phyloP scores from a whole-genome alignment of 2,888 invertebrate genomes.

The Mantis religiosa region DNA sequence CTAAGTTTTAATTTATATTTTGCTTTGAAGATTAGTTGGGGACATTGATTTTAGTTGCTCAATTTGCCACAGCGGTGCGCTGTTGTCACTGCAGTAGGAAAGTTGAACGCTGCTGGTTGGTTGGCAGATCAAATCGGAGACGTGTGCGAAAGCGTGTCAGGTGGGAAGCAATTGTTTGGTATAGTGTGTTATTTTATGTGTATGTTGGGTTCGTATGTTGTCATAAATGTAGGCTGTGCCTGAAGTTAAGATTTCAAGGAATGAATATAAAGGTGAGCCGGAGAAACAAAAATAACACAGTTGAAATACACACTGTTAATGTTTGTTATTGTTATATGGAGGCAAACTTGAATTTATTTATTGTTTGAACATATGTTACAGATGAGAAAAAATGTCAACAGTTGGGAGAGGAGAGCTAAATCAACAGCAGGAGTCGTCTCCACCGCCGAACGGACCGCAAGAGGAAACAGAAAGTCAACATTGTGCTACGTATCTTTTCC shows the following conservation, averaged over 20 bases:
- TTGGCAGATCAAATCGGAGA: slow-evolving; percentile 8
- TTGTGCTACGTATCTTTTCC: slow-evolving; percentile 39
- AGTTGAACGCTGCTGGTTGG: neutral
- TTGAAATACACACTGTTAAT: neutral
- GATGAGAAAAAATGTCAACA: slow-evolving; percentile 66
- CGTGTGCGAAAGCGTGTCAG: slow-evolving; percentile 4
- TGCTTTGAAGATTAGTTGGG: neutral
- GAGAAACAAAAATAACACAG: neutral
- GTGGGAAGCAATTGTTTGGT: neutral
- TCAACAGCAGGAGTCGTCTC: slow-evolving; percentile 30
- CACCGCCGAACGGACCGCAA: neutral
- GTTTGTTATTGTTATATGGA: neutral
- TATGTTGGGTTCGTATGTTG: neutral
- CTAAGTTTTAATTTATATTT: neutral
- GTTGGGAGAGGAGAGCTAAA: slow-evolving; percentile 55
- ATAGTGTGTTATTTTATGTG: slow-evolving; percentile 5
- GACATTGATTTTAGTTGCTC: neutral
- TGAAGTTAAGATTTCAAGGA: slow-evolving; percentile 17
- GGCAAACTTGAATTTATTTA: neutral
- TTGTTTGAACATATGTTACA: slow-evolving; percentile 40
- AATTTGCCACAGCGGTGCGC: neutral
- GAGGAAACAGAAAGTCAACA: slow-evolving; percentile 17
- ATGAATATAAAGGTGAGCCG: slow-evolving; percentile 27
- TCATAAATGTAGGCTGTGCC: slow-evolving; percentile 9
- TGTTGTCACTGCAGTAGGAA: neutral